Percentiles rank a stretch among this genome's conserved stretches.
Conservation (phyloP, 1,140 invertebrate species). For the Cyphomyrmex costatus region DNA sequence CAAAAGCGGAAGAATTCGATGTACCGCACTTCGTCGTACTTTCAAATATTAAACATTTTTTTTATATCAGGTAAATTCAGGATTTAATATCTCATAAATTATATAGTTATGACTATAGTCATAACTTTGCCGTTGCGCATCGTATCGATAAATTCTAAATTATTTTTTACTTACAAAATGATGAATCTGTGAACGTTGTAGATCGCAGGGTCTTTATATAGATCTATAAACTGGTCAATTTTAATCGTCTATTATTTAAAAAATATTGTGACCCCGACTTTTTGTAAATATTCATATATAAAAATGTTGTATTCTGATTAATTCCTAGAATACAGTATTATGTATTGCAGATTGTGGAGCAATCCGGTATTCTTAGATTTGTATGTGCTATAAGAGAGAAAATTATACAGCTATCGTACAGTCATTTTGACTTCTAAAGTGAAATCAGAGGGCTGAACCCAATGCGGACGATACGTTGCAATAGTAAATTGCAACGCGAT, state of each 20-base stretch:
- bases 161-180: not conserved
- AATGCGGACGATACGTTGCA: slow-evolving; percentile 9
- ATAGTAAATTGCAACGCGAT: not conserved
- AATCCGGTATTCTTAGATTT: not conserved
- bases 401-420: not conserved
- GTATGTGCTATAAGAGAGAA: slow-evolving; percentile 21
- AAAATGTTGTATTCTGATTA: not conserved
- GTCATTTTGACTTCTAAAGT: slow-evolving; percentile 21
- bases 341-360: not conserved
- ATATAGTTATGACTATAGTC: too few relatives aligned
- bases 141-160: not conserved
- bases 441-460: not conserved
- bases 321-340: not conserved
- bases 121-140: not conserved
- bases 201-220: too few relatives aligned
- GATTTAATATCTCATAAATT: not conserved
- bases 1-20: not conserved
- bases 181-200: not conserved
- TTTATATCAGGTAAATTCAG: not conserved
- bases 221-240: not conserved
- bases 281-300: not conserved
- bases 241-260: not conserved
- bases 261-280: not conserved
- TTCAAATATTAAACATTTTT: not conserved
- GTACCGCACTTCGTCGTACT: not conserved